These are phyloP conservation scores for Dasyurus viverrinus DNA, from an alignment of 2,113 vertebrate species.

Conservation along the genomic window DNA sequence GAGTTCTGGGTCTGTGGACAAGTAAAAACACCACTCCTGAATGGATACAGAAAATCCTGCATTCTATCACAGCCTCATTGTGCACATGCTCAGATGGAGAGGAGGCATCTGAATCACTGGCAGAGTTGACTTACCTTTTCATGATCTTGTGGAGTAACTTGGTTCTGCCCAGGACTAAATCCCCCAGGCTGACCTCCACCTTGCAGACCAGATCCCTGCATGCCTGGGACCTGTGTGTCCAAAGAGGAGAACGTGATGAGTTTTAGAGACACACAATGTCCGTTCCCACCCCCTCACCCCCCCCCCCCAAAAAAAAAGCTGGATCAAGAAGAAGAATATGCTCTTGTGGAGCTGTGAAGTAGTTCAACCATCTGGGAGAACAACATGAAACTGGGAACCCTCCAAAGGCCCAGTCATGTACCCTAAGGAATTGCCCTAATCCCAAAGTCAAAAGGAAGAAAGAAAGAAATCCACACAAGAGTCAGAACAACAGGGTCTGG, in stretches of 20 bases:
- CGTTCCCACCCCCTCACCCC: too few species aligned
- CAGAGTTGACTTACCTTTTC: conserved; percentile 89
- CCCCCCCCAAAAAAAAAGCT: background rate
- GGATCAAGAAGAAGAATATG: background rate
- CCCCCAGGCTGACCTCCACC: conserved; percentile 90
- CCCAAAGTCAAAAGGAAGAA: background rate
- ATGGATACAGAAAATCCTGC: conserved; percentile 45
- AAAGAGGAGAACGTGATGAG: conserved; percentile 29
- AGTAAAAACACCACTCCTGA: conserved; percentile 46
- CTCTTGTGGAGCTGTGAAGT: background rate
- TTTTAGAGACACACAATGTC: background rate
- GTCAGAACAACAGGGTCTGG: background rate
- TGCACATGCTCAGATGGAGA: background rate
- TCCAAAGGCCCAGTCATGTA: background rate
- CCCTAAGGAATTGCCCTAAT: background rate
- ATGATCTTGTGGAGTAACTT: conserved; percentile 96
- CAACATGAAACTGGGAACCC: background rate
- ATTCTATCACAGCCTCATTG: background rate
- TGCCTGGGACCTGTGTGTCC: conserved; percentile 80
- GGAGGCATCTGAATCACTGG: background rate
- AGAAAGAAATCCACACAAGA: background rate
- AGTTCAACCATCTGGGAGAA: background rate
- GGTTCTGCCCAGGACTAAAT: conserved; percentile 95
- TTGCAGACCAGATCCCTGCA: conserved; percentile 87
- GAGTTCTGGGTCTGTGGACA: conserved; percentile 23